Base-by-base conservation (phyloP, 2,113 vertebrate genomes). In the Elachura formosa region DNA sequence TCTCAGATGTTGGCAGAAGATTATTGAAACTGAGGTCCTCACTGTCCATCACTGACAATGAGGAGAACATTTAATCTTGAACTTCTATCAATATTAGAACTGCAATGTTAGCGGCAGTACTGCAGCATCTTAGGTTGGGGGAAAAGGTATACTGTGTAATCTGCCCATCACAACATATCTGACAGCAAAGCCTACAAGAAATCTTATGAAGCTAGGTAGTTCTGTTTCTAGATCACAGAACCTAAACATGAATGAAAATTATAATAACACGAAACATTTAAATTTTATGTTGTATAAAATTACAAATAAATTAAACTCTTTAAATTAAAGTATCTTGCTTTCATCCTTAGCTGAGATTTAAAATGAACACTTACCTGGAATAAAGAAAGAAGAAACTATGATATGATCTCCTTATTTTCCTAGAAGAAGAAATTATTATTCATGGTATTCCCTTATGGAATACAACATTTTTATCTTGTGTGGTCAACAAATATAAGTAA, bases 51-150 rank as follows among this genome's bases (percentile, higher is more conserved):
- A 89, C 18, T 63, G 51, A 56, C 68, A 79, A 69, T 43, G 38
- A 76, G 86, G 86, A 89, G 21, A 94, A 58, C 40, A 69, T 84
- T 93, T 92, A 15, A 56, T 89, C 93, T 76, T 88, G 46, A 87
- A 59, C 15, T 73, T 22, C 15, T 75, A 67, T 89, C 61, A 75
- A 49, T 36, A 84, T 40, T 31, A 66, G 12, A 40, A 52, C 9
- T 14, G 5, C 23, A 84, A 49, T 59, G 18, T 92, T 84, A 72
- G 6, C 29, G 72, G 48, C 38, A 63, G 34, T 66, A 54, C 19
- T 72, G 41, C 14, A 89, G 43, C 34, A 55, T 9, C 10, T 59
- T 34, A 62, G 7, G 1, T 34, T 87, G 24, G 12, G 5, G 4
- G 25, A 69, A 88, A 84, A 90, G 28, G 7, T 74, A 28, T 88